Evolutionary conservation across 2,113 vertebrate species (phyloP).

Genomic region (Chaetorhynchus papuensis): DNA sequence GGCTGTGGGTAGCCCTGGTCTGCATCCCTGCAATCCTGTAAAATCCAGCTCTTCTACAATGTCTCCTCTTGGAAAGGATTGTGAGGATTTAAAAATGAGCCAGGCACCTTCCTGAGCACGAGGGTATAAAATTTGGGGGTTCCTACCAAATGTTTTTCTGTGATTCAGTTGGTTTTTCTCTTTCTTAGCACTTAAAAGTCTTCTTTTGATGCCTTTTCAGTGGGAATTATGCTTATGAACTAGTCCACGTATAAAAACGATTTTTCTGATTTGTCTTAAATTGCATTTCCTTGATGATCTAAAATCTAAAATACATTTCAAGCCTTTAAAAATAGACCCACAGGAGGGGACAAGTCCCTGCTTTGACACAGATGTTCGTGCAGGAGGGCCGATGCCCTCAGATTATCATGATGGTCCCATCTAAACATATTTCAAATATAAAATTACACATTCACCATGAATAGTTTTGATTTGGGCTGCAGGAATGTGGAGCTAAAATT

Average conservation of each 20-base stretch:
- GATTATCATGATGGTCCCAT: not conserved
- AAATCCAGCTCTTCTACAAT: fast-evolving
- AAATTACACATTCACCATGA: not conserved
- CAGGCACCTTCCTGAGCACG: not conserved
- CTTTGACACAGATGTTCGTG: not conserved
- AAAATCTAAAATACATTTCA: not conserved
- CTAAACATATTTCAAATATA: not conserved
- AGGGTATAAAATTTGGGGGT: not conserved
- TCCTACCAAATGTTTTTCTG: not conserved
- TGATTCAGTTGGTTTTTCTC: not conserved
- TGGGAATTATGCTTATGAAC: not conserved
- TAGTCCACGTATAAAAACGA: not conserved
- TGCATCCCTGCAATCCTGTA: not conserved
- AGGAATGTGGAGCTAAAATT: not conserved
- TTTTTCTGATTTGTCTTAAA: not conserved
- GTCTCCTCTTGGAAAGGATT: not conserved
- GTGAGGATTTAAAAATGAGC: not conserved
- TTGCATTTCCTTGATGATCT: not conserved
- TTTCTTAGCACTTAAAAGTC: not conserved
- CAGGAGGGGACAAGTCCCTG: not conserved
- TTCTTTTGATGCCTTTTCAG: not conserved
- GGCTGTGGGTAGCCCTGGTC: not conserved
- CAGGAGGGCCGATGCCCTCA: not conserved
- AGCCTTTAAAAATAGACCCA: not conserved
- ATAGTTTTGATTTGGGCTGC: not conserved